Base-by-base conservation (phyloP, 2,888 invertebrate species). In the Baronia brevicornis region DNA sequence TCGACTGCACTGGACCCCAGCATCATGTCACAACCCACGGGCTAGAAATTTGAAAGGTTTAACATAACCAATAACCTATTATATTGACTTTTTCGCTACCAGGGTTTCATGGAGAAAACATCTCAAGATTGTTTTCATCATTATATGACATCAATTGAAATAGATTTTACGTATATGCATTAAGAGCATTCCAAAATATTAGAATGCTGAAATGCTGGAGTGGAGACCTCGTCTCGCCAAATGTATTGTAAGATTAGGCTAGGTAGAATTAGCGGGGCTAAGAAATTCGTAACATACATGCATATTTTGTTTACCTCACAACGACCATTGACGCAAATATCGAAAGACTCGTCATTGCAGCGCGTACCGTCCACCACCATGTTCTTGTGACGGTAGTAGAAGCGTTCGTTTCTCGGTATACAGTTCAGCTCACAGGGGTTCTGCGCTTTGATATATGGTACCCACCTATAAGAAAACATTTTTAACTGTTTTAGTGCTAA, bases 381-480 rank as follows among this genome's bases (percentile, higher is more conserved):
- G 40, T 87, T 80, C 49, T 90, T 90, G 60, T 96, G 95, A 8
- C 94, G 88, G 78, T 93, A 95, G 82, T 97, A 97, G 79, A 98
- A 96, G 40, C 94, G 87, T 63, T 95, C 95, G 1, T 93, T 93
- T 39, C 88, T 88, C 1, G 98, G 97, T 92, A 95, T 95, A 77
- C 98, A 98, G 77, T 96, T 96, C 54, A 98, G 84, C 70, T 97
- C 96, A 72, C 98, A 99, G 11, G 93, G 93, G 67, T 95, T 95
- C 6, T 91, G 90, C 2, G 92, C 94, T 60, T 92, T 93, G 21
- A 90, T 92, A 68, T 95, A 96, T 0, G 96, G 96, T 38, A 94
- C 87, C 96, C 96, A 96, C 49, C 92, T 93, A 67, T 5, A 54
- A 48, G 47, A 2, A 42, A 39, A 12, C 19, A 25, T 26, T 23